Evolutionary conservation across 2,888 invertebrate genomes (phyloP), one percentile per base, ranked within the genome.

Genomic region (Brenthis daphne): DNA sequence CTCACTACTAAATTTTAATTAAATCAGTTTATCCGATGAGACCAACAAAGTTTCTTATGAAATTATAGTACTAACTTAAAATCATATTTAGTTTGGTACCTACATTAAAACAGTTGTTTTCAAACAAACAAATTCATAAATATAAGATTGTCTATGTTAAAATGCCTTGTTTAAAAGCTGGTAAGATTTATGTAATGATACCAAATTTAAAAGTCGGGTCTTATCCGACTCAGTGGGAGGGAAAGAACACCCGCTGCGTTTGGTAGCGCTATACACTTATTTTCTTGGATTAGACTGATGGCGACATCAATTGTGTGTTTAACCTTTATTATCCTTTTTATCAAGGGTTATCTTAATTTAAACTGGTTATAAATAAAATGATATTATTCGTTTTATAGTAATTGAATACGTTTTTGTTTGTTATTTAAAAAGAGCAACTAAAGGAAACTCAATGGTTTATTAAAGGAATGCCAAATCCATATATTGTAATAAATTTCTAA

Each of bases 121-220:
- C 6, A 16, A 6, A n/a, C 33, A 3, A 33, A n/a, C 33, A 33
- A 43, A 43, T 33, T 37, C 54, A 5, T 54, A 54, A 54, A 43
- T 2, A 43, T 43, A 43, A 43, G 11, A 11, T 43, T 29, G 24
- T 54, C 5, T 43, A 54, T 12, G 13, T 57, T 53, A 61, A 16
- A 63, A 53, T 20, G 16, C 13, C 63, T 43, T 43, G 20, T 63
- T 53, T 53, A 8, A 51, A 61, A 20, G 20, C 20, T 37, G 71
- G 73, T 65, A 81, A 86, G 86, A 89, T 89, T 88, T 88, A 89
- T 67, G 56, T 87, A 84, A 84, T 82, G 81, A 82, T 78, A 79
- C 80, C 79, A 87, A 86, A 84, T 86, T 86, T 77, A 82, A 83
- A 83, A 83, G 84, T 84, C 80, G 78, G 82, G 85, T 80, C 85